phyloP scores from a whole-genome alignment of 2,888 invertebrate genomes.

The Erebia palarica region DNA sequence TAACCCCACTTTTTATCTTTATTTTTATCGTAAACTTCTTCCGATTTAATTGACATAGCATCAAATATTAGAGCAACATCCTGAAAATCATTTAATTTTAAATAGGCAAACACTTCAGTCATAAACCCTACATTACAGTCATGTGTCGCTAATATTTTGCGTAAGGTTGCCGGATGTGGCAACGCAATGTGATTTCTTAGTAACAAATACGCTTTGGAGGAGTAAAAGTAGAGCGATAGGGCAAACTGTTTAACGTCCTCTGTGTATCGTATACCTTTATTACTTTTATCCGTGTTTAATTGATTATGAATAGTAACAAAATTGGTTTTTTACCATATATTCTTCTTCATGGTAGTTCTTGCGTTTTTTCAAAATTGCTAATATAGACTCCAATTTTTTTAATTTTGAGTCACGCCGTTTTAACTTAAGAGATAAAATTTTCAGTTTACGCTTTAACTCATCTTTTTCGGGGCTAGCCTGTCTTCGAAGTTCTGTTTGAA shows the following conservation, averaged over 20 bases:
- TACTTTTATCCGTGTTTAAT: conserved; percentile 19
- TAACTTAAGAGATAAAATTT: conserved; percentile 20
- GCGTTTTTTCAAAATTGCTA: conserved; percentile 20
- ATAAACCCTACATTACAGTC: conserved; percentile 20
- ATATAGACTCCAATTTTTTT: conserved; percentile 21
- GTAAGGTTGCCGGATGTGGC: background rate
- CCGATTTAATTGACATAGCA: conserved; percentile 21
- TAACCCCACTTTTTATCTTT: background rate
- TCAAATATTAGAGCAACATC: conserved; percentile 21
- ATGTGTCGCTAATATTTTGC: conserved; percentile 15
- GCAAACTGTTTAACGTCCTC: conserved; percentile 16
- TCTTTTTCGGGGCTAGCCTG: conserved; percentile 5
- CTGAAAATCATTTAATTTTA: conserved; percentile 14
- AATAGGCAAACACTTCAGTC: conserved; percentile 22
- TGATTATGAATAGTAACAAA: conserved; percentile 14
- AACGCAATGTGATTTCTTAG: no score
- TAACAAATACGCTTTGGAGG: conserved; percentile 18
- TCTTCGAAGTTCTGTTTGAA: conserved; percentile 11
- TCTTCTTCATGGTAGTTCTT: conserved; percentile 16
- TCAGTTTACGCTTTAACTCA: conserved; percentile 13
- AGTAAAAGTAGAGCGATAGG: conserved; percentile 17
- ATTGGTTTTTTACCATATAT: conserved; percentile 14
- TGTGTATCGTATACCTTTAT: conserved; percentile 15
- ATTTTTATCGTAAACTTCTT: conserved; percentile 13
- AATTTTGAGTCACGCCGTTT: conserved; percentile 15